These are phyloP conservation scores for Pocillopora damicornis DNA, from an alignment of 64 coral and sea anemone species.

Conservation along the genomic window DNA sequence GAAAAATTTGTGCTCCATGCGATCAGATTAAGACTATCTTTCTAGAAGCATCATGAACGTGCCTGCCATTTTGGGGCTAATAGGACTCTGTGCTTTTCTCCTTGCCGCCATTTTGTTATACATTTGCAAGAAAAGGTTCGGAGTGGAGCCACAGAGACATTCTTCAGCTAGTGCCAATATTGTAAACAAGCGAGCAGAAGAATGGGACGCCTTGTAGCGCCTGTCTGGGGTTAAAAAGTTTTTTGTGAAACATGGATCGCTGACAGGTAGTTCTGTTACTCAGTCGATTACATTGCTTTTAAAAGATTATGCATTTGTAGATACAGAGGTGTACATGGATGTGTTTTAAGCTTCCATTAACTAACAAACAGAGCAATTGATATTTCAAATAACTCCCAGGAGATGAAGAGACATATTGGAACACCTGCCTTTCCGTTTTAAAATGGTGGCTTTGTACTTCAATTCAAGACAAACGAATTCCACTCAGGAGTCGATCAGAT, in stretches of 20 bases:
- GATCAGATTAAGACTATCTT: not conserved
- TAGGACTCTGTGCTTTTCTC: conserved; percentile 17
- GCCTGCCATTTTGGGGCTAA: conserved; percentile 2
- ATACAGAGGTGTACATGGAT: not conserved
- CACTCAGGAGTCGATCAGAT: not conserved
- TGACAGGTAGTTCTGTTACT: not conserved
- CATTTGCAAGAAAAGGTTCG: conserved; percentile 30
- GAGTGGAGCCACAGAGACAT: not conserved
- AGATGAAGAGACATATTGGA: not conserved
- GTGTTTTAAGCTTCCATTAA: not conserved
- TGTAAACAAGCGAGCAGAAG: not conserved
- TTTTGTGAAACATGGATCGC: too few species aligned
- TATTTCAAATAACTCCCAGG: not conserved
- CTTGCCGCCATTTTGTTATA: conserved; percentile 23
- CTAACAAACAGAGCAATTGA: not conserved
- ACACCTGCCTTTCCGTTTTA: not conserved
- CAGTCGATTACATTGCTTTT: not conserved
- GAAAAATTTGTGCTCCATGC: not conserved
- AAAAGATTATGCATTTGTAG: too few species aligned
- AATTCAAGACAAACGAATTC: not conserved
- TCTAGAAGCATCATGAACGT: not conserved
- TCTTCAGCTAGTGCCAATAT: conserved; percentile 1
- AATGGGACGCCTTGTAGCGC: conserved; percentile 9
- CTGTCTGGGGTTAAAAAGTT: too few species aligned
- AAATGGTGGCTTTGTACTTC: not conserved